Evolutionary conservation across 2,888 invertebrate genomes (phyloP), one percentile per base, ranked within the genome.

Genomic region (Ferdinandea cuprea): DNA sequence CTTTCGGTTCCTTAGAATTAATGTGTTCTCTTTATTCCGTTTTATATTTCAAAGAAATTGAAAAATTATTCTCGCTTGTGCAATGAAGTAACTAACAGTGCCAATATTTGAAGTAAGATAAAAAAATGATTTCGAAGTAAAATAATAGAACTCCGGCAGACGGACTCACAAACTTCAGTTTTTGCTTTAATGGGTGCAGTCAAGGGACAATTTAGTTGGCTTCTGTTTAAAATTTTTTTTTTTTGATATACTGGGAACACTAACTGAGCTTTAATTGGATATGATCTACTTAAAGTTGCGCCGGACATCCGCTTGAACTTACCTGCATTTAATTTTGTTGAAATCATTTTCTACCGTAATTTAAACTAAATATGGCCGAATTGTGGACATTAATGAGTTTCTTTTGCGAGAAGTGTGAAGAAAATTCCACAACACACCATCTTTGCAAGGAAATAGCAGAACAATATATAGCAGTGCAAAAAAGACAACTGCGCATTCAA

Each of bases 401-500:
- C 0, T 28, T 83, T 9, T 61, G 61, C 17, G 61, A 78, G 19
- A 68, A 59, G 28, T 66, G 61, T 13, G 59, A 56, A 2, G 72
- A 73, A 50, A 68, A 73, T 63, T 1, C 28, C 0, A 37, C 72
- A 19, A 21, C 59, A 6, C 58, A 56, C n/a, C 21, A 37, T 21
- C 11, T 50, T 11, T 83, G 72, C 15, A 8, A 63, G 52, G 1
- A 9, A 11, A 63, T 78, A 15, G 61, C 83, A 0, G 8, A 8
- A 1, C 72, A 68, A 37, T 73, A 78, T 7, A 50, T 68, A 15
- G 68, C 72, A 37, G 13, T 7, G 5, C 58, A 68, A 37, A 68
- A 73, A 63, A 37, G 15, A 7, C 72, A 83, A 37, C 11, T 68
- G 8, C 72, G 42, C n/a, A 35, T 52, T 9, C 66, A 63, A 42